Conservation (phyloP, 2,888 invertebrate genomes). For the Drosophila falleni region DNA sequence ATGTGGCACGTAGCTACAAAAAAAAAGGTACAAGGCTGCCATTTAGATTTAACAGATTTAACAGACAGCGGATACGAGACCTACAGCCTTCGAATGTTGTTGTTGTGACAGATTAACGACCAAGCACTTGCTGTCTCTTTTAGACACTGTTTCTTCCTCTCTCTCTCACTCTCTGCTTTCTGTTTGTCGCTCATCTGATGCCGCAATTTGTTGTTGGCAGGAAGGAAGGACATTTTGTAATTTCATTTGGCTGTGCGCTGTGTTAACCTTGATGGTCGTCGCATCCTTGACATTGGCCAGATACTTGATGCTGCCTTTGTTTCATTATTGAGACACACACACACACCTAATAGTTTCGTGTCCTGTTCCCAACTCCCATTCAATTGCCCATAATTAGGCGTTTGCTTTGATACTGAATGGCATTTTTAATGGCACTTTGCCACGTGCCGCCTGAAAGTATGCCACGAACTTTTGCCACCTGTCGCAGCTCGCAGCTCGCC, state of each 20-base stretch:
- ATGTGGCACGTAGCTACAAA: constrained; percentile 10
- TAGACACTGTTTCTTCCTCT: too few relatives aligned
- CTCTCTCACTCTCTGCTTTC: not conserved
- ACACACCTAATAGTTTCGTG: constrained; percentile 31
- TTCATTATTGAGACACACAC: constrained; percentile 20
- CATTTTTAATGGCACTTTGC: constrained; percentile 53
- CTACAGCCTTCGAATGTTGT: constrained; percentile 41
- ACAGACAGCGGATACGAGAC: constrained; percentile 31
- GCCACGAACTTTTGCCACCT: constrained; percentile 48
- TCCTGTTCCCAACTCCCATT: not conserved
- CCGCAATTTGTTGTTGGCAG: constrained; percentile 59
- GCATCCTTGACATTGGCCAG: constrained; percentile 45
- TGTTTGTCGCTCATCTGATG: constrained; percentile 30
- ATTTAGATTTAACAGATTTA: constrained; percentile 36
- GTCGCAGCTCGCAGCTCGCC: constrained; percentile 46
- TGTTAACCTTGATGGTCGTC: constrained; percentile 42
- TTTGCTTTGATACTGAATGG: constrained; percentile 68
- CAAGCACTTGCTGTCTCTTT: constrained; percentile 1
- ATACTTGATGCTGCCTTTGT: constrained; percentile 24
- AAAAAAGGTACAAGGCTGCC: constrained; percentile 12
- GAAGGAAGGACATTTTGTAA: constrained; percentile 66
- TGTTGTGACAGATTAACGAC: constrained; percentile 52
- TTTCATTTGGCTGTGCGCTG: constrained; percentile 53
- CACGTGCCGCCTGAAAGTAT: constrained; percentile 33
- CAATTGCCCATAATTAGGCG: constrained; percentile 57